Conservation (phyloP, 2,888 invertebrate genomes). For the Poecilus cupreus region DNA sequence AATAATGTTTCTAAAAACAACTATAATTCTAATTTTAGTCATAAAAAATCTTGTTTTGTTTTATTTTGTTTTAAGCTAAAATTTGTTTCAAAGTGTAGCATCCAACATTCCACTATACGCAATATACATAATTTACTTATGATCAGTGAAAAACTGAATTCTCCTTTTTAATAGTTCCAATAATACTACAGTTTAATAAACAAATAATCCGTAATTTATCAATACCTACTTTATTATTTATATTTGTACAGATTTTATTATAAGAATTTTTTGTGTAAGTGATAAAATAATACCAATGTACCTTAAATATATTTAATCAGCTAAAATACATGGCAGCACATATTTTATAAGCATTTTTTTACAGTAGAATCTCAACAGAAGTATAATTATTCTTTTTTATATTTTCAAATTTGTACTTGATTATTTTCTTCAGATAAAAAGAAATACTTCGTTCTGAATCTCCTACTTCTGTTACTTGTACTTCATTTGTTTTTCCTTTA, state of each 20-base stretch:
- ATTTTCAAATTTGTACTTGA: constrained; percentile 9
- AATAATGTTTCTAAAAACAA: no score
- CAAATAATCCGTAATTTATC: constrained; percentile 44
- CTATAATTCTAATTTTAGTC: no score
- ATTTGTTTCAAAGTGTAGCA: not conserved
- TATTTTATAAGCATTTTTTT: constrained; percentile 33
- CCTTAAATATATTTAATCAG: constrained; percentile 55
- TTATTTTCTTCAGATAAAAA: not conserved
- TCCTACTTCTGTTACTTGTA: constrained; percentile 17
- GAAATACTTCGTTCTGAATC: not conserved
- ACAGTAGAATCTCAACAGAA: constrained; percentile 27
- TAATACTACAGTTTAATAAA: constrained; percentile 32
- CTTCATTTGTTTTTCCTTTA: constrained; percentile 20
- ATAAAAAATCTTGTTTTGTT: not conserved
- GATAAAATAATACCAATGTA: constrained; percentile 58
- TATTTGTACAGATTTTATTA: constrained; percentile 54
- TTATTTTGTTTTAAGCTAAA: not conserved
- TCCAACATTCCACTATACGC: constrained; percentile 37
- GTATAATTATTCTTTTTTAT: not conserved
- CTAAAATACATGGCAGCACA: constrained; percentile 41
- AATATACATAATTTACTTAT: constrained; percentile 39
- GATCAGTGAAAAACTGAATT: constrained; percentile 26
- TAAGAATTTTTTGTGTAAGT: constrained; percentile 47
- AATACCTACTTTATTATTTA: constrained; percentile 52
- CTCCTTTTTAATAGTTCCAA: constrained; percentile 46